Conservation (phyloP, 2,888 invertebrate genomes). For the Sthenelais limicola region DNA sequence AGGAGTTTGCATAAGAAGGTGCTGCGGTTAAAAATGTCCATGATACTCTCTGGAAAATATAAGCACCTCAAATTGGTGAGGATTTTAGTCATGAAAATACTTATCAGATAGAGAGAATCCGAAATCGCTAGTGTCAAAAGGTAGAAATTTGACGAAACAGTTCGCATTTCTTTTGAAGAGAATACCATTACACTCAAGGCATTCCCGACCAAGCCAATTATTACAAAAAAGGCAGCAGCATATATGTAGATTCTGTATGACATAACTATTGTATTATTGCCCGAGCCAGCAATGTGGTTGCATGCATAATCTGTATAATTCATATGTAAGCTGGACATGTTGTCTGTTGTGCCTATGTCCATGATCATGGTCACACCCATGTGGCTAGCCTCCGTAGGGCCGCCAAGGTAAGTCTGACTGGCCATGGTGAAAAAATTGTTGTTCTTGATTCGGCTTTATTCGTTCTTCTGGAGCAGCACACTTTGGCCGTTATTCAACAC, state of each 20-base stretch:
- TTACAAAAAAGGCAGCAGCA: slow-evolving; percentile 44
- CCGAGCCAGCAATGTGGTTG: slow-evolving; percentile 4
- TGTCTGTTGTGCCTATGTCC: not conserved
- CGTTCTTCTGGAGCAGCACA: too few species aligned
- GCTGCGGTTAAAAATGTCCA: slow-evolving; percentile 48
- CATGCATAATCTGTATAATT: slow-evolving; percentile 8
- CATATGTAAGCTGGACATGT: not conserved
- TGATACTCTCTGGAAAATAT: slow-evolving; percentile 43
- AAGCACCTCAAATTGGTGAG: slow-evolving; percentile 51
- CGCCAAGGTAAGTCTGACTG: not conserved
- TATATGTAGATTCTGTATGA: slow-evolving; percentile 40
- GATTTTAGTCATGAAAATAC: slow-evolving; percentile 49
- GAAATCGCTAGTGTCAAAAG: slow-evolving; percentile 52
- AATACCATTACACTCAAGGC: slow-evolving; percentile 51
- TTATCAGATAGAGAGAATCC: slow-evolving; percentile 53
- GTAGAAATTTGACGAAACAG: slow-evolving; percentile 54
- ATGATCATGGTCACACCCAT: not conserved
- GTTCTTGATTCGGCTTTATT: too few species aligned
- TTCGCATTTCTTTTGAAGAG: slow-evolving; percentile 51
- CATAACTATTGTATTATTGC: slow-evolving; percentile 11
- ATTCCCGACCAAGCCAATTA: slow-evolving; percentile 52
- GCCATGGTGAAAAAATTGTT: too few species aligned
- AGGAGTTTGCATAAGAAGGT: slow-evolving; percentile 46
- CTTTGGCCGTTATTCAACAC: too few species aligned
- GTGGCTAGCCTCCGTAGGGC: not conserved